Percentiles rank a stretch among this genome's conserved stretches.
These are phyloP conservation scores for Athene noctua DNA, from an alignment of 2,113 vertebrate genomes.

Conservation along the genomic window DNA sequence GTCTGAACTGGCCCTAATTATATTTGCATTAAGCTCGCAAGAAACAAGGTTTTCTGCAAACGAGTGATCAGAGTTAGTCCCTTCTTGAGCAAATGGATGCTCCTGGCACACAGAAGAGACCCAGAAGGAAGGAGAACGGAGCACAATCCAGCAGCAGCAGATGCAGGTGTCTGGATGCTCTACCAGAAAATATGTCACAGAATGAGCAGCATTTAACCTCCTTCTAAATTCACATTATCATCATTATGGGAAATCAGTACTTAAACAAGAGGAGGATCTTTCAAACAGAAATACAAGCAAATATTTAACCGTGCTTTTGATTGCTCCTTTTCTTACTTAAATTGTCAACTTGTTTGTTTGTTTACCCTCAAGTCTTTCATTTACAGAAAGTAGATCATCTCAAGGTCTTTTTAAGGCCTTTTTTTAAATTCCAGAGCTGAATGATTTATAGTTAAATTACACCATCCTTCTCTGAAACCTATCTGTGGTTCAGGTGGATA, in stretches of 20 bases:
- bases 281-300: neutral
- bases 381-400: neutral
- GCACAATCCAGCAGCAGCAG: neutral
- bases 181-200: neutral
- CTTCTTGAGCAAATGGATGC: neutral
- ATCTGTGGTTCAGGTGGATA: neutral
- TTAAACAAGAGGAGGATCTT: neutral
- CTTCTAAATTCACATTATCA: neutral
- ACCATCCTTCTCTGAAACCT: neutral
- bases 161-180: neutral
- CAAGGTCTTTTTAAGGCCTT: neutral
- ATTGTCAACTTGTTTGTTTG: neutral
- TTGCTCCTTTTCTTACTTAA: neutral
- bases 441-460: rapidly evolving
- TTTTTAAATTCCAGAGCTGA: neutral
- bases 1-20: neutral
- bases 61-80: rapidly evolving
- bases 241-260: neutral
- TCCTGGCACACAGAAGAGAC: neutral
- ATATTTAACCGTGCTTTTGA: neutral
- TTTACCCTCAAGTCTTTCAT: neutral
- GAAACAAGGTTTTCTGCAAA: neutral
- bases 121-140: neutral
- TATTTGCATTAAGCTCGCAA: neutral
- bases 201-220: neutral